Evolutionary conservation across 2,888 invertebrate genomes (phyloP).

Genomic region (Aplocera efformata): DNA sequence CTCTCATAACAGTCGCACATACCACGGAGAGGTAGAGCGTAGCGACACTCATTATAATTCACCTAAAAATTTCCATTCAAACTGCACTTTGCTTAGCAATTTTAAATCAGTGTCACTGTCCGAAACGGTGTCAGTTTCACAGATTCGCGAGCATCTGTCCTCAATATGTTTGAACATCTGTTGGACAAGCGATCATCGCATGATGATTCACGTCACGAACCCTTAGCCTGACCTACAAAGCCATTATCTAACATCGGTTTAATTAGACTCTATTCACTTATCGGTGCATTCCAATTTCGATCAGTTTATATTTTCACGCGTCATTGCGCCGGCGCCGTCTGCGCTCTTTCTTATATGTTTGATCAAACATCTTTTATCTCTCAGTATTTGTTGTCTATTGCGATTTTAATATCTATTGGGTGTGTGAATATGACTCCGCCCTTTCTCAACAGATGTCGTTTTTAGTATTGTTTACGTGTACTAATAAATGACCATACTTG

Average conservation of each 20-base stretch:
- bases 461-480: too few relatives aligned
- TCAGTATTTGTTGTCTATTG: background rate
- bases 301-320: constrained; percentile 63
- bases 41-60: constrained; percentile 4
- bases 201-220: constrained; percentile 32
- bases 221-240: constrained; percentile 56
- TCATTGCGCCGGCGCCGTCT: constrained; percentile 40
- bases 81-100: constrained; percentile 31
- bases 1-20: constrained; percentile 23
- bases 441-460: too few relatives aligned
- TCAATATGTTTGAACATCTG: constrained; percentile 67
- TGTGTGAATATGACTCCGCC: too few relatives aligned
- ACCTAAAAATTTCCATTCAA: constrained; percentile 20
- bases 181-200: constrained; percentile 40
- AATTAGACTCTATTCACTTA: constrained; percentile 74
- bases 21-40: constrained; percentile 5
- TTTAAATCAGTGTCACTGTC: constrained; percentile 42
- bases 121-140: constrained; percentile 43
- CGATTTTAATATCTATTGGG: too few relatives aligned
- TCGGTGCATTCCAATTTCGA: constrained; percentile 61
- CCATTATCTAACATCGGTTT: constrained; percentile 57
- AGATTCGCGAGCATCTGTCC: constrained; percentile 61
- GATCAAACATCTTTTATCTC: constrained; percentile 5
- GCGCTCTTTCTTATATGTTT: constrained; percentile 3
- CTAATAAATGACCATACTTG: too few relatives aligned